Percentiles rank a stretch among this genome's conserved stretches.
Conservation (phyloP, 2,113 vertebrate species). For the Notarius quadriscutis region DNA sequence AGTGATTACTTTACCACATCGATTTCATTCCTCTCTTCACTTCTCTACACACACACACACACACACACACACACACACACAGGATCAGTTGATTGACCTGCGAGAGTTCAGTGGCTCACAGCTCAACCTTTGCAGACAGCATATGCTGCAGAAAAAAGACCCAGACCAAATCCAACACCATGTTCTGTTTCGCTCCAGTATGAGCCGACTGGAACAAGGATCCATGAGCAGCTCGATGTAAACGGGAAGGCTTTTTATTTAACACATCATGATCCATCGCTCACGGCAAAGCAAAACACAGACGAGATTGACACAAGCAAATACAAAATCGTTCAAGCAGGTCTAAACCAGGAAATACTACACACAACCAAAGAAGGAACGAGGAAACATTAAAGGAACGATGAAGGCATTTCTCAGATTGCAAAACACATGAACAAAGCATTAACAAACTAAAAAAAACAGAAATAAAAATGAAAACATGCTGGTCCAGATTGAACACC, state of each 20-base stretch:
- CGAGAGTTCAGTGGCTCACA: constrained; percentile 67
- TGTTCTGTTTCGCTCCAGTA: background rate
- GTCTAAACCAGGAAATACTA: background rate
- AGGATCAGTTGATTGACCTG: constrained; percentile 69
- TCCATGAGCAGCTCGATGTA: background rate
- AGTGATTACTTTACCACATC: constrained; percentile 77
- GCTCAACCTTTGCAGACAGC: constrained; percentile 63
- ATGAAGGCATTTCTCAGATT: background rate
- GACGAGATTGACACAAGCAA: background rate
- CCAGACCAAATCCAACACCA: background rate
- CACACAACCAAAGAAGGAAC: background rate
- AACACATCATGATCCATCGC: background rate
- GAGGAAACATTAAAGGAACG: background rate
- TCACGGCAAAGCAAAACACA: background rate
- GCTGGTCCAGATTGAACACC: background rate
- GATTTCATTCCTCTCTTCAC: constrained; percentile 70
- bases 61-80: constrained; percentile 16
- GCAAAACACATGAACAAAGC: background rate
- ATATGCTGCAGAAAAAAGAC: background rate
- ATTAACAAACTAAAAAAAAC: background rate
- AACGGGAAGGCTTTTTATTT: background rate
- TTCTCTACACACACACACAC: constrained; percentile 19
- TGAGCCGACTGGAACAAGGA: background rate
- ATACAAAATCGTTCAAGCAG: background rate
- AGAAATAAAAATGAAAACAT: background rate